These are phyloP conservation scores for Heptranchias perlo DNA, from an alignment of 2,113 vertebrate species.

Conservation along the genomic window DNA sequence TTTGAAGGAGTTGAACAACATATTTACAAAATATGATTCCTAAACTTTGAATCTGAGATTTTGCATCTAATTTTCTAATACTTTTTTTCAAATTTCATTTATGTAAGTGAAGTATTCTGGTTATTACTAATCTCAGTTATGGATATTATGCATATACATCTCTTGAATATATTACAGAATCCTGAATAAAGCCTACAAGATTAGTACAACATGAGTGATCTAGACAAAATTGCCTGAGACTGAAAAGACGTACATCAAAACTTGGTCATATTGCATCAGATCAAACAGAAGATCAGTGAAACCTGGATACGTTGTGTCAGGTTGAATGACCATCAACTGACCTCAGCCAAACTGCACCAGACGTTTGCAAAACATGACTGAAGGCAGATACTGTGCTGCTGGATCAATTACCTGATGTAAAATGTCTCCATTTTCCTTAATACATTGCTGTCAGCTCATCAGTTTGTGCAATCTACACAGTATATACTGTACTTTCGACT, in stretches of 20 bases:
- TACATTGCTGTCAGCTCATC: neutral
- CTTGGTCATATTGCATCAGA: neutral
- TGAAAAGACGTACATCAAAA: neutral
- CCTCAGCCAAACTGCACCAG: neutral
- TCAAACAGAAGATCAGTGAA: neutral
- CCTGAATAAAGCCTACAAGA: neutral
- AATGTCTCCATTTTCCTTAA: neutral
- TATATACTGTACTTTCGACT: neutral
- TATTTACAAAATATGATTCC: too few species aligned
- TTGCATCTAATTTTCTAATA: neutral
- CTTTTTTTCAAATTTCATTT: neutral
- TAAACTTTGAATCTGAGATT: neutral
- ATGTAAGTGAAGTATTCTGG: neutral
- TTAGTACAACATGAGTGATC: neutral
- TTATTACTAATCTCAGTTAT: neutral
- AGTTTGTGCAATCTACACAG: neutral
- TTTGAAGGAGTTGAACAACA: too few species aligned
- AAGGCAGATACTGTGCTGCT: conserved; percentile 9
- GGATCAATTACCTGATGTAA: neutral
- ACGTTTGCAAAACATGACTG: conserved; percentile 4
- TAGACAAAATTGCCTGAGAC: neutral
- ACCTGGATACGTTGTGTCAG: neutral
- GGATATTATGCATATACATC: neutral
- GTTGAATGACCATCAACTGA: neutral
- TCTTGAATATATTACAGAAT: conserved; percentile 8